Percentiles rank a stretch among this genome's conserved stretches.
These are phyloP conservation scores for Sebastes iracundus DNA, from an alignment of 2,797 vertebrate genomes.

Conservation along the genomic window DNA sequence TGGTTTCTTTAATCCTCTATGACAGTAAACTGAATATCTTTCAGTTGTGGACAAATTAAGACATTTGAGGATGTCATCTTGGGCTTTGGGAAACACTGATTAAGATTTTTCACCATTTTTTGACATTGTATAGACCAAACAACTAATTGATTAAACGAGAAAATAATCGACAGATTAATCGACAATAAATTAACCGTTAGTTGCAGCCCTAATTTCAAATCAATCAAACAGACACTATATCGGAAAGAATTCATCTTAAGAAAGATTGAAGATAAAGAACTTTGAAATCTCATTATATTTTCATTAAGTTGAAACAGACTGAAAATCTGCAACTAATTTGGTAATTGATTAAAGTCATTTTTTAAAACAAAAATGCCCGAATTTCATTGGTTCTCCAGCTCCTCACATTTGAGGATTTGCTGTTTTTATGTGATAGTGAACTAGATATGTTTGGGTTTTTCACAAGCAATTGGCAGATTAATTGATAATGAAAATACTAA, in stretches of 20 bases:
- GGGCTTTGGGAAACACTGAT: no score
- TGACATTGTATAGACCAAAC: no score
- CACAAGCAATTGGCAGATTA: neutral
- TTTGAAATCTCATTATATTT: neutral
- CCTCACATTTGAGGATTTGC: neutral
- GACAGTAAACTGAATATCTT: no score
- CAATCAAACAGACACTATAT: neutral
- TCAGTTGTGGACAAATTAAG: no score
- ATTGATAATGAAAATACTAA: neutral
- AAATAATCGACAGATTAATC: fast-evolving
- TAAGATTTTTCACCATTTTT: fast-evolving
- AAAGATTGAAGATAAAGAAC: neutral
- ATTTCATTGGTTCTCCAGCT: neutral
- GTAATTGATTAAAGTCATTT: neutral
- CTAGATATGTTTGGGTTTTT: neutral
- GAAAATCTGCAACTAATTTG: neutral
- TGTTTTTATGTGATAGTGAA: neutral
- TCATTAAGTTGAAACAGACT: neutral
- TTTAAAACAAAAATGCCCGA: neutral
- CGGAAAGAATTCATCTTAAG: neutral
- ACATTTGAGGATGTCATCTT: no score
- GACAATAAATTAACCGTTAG: no score
- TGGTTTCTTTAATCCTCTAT: no score
- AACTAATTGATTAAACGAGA: no score
- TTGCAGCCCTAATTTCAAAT: no score